phyloP scores from a whole-genome alignment of 2,797 vertebrate species.

The Leptatherina wallacei region DNA sequence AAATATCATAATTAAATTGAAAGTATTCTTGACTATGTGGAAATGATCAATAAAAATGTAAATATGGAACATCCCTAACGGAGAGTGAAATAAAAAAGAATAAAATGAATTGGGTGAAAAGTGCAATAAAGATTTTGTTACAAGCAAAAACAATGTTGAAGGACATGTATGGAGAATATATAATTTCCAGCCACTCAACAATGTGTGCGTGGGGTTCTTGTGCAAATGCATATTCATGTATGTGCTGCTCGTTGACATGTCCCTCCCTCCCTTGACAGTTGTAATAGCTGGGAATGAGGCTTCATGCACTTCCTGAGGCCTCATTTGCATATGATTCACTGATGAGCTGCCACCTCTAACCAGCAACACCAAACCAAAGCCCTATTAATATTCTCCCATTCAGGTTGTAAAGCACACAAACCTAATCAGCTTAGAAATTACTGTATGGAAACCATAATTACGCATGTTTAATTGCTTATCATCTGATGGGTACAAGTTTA shows the following conservation, averaged over 20 bases:
- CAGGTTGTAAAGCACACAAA: slow-evolving; percentile 82
- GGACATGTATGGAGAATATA: slow-evolving; percentile 33
- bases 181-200: slow-evolving; percentile 46
- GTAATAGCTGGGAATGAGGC: slow-evolving; percentile 71
- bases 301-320: slow-evolving; percentile 76
- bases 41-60: not conserved
- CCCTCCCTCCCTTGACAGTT: slow-evolving; percentile 72
- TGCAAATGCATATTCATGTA: slow-evolving; percentile 43
- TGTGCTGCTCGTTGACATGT: slow-evolving; percentile 58
- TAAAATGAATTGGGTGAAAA: slow-evolving; percentile 7
- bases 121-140: slow-evolving; percentile 21
- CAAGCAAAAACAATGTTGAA: slow-evolving; percentile 18
- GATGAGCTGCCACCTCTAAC: slow-evolving; percentile 77
- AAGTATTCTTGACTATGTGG: not conserved
- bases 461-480: slow-evolving; percentile 85
- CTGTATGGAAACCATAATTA: slow-evolving; percentile 84
- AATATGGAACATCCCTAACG: not conserved
- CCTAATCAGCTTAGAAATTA: slow-evolving; percentile 85
- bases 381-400: slow-evolving; percentile 81
- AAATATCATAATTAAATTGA: slow-evolving; percentile 6
- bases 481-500: slow-evolving; percentile 85
- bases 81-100: slow-evolving; percentile 3
- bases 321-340: slow-evolving; percentile 82
- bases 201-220: slow-evolving; percentile 31
- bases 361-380: slow-evolving; percentile 72